A percentile compares a stretch with the other conserved stretches of the same genome.
phyloP scores from a whole-genome alignment of 2,113 vertebrate species.

The Chaetodon auriga region DNA sequence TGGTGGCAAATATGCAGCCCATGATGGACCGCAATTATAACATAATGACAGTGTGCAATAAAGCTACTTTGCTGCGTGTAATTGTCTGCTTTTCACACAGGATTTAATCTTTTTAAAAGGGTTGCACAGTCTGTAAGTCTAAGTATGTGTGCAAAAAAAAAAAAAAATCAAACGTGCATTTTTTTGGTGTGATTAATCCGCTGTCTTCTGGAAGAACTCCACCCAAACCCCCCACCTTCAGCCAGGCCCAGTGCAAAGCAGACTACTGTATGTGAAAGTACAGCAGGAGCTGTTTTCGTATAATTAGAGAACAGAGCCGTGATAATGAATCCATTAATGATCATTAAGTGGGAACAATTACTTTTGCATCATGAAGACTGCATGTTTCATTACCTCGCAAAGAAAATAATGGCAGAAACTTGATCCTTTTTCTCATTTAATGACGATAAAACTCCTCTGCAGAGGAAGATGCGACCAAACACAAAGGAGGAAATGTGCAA shows the following conservation, averaged over 20 bases:
- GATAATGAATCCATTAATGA: slow-evolving; percentile 44
- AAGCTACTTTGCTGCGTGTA: neutral
- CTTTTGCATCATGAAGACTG: slow-evolving; percentile 22
- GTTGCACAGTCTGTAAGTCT: neutral
- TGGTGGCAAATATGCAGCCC: slow-evolving; percentile 61
- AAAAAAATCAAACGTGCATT: neutral
- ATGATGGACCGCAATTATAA: slow-evolving; percentile 12
- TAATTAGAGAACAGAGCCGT: slow-evolving; percentile 27
- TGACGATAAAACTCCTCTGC: neutral
- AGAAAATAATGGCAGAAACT: neutral
- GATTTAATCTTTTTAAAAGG: neutral
- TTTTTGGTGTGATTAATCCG: neutral
- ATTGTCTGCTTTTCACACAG: slow-evolving; percentile 13
- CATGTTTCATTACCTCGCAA: slow-evolving; percentile 37
- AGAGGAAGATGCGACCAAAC: neutral
- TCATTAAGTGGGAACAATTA: slow-evolving; percentile 49
- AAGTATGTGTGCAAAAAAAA: neutral
- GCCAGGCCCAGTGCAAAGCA: neutral
- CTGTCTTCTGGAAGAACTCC: neutral
- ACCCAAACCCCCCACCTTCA: neutral
- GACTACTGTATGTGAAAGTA: slow-evolving; percentile 6
- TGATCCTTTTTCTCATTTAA: neutral
- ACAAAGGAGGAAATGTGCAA: neutral
- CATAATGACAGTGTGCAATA: slow-evolving; percentile 29
- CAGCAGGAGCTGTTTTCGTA: neutral